Percentiles rank a stretch among this genome's conserved stretches.
These are phyloP conservation scores for Cabera pusaria DNA, from an alignment of 2,888 invertebrate species.

Conservation along the genomic window DNA sequence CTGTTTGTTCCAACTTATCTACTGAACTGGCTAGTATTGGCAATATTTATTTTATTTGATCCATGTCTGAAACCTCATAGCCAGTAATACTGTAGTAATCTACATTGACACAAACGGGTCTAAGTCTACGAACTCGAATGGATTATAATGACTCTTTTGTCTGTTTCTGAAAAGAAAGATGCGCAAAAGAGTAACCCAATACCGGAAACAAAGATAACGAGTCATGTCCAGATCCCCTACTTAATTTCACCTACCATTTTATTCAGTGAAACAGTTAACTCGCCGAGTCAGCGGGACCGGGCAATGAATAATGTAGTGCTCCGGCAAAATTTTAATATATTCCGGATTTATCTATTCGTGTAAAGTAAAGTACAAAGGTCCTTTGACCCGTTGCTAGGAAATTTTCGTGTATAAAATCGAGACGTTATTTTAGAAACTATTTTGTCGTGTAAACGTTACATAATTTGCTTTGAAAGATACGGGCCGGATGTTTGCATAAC, in stretches of 20 bases:
- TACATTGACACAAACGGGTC: too few relatives aligned
- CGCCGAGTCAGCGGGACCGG: conserved; percentile 32
- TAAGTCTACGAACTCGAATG: too few relatives aligned
- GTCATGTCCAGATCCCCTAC: conserved; percentile 12
- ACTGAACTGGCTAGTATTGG: too few relatives aligned
- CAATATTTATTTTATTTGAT: too few relatives aligned
- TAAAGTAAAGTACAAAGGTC: conserved; percentile 41
- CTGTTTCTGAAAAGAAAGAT: too few relatives aligned
- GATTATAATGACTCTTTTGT: too few relatives aligned
- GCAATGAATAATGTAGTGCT: conserved; percentile 50
- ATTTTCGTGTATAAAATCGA: conserved; percentile 16
- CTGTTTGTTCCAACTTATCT: too few relatives aligned
- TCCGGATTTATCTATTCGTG: conserved; percentile 47
- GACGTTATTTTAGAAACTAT: conserved; percentile 17
- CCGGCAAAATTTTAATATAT: conserved; percentile 45
- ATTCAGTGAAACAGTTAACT: conserved; percentile 36
- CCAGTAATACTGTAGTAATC: too few relatives aligned
- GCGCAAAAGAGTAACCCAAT: too few relatives aligned
- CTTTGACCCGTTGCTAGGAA: conserved; percentile 28
- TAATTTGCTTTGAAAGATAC: conserved; percentile 4
- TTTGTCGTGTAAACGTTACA: conserved; percentile 6
- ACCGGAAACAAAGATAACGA: too few relatives aligned
- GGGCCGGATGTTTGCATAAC: not conserved
- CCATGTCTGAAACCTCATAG: too few relatives aligned
- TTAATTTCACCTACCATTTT: conserved; percentile 46